Conservation (phyloP, 2,888 invertebrate species). For the Rhopalosiphum nymphaeae region DNA sequence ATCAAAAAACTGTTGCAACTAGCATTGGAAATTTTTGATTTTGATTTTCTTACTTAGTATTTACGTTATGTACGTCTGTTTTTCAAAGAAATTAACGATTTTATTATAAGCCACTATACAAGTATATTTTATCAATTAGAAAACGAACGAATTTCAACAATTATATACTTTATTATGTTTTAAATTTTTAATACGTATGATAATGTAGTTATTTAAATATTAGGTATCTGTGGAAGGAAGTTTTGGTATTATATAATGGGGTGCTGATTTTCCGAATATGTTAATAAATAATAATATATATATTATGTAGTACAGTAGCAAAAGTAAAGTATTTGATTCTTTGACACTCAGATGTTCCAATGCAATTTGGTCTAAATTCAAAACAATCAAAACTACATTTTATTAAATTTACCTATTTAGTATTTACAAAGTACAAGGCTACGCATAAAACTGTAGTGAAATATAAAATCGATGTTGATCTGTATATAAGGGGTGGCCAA, state of each 20-base stretch:
- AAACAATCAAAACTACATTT: background rate
- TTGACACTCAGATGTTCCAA: background rate
- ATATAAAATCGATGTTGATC: no score
- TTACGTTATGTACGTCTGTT: background rate
- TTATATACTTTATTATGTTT: background rate
- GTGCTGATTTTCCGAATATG: background rate
- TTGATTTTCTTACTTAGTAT: background rate
- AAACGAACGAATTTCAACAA: background rate
- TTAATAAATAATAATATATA: background rate
- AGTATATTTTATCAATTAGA: background rate
- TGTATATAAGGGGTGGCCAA: no score
- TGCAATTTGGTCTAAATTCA: background rate
- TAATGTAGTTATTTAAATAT: background rate
- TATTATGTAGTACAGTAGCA: background rate
- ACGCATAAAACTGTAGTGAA: background rate
- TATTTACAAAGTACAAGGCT: background rate
- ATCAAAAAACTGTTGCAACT: background rate
- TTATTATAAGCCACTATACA: background rate
- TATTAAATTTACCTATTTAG: background rate
- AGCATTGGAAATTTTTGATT: background rate
- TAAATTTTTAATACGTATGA: background rate
- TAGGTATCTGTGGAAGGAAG: background rate
- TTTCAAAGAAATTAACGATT: background rate
- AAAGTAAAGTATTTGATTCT: background rate
- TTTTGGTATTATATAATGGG: background rate